Evolutionary conservation across 1,140 invertebrate genomes (phyloP), one percentile per base, ranked within the genome.

Genomic region (Sarcophaga bullata): DNA sequence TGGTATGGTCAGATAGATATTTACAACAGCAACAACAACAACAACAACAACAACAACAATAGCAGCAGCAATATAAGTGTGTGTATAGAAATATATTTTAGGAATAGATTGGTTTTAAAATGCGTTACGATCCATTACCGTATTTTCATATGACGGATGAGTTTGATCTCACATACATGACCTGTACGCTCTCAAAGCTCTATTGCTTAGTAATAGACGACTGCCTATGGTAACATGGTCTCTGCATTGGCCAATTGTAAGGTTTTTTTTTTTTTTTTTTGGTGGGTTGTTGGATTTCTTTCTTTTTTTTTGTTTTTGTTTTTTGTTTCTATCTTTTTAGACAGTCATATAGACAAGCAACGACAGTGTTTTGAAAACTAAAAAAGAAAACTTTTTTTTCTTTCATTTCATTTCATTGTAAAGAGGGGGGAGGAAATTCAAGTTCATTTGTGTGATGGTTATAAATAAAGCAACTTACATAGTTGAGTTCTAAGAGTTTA

Each of bases 161-260:
- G 78, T 80, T 80, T 80, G 78, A 80, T 80, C 78, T 80, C 78
- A 80, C 78, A 80, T 80, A 46, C 15, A 54, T 80, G 78, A 80
- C 78, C 78, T 13, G 37, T 15, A 75, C 73, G 62, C n/a, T 68
- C 62, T 68, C 62, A 8, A 68, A 37, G 25, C 25, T 37, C 25
- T 37, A 37, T 37, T 37, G 25, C 25, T 37, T 37, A 37, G 7
- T n/a, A 58, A 58, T 15, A 68, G 15, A n/a, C 62, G 17, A 25
- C 19, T 17, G 62, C 7, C 62, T 19, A 68, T 68, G 19, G 19
- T 25, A 37, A 37, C 25, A 37, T 58, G 11, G 54, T 58, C 15
- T 6, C 15, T n/a, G n/a, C 15, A n/a, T n/a, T n/a, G 13, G 54
- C 54, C 54, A 58, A 58, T 37, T 58, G 54, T 37, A n/a, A 58